Conservation (phyloP, 2,113 vertebrate species). For the Planiliza haematocheilus region DNA sequence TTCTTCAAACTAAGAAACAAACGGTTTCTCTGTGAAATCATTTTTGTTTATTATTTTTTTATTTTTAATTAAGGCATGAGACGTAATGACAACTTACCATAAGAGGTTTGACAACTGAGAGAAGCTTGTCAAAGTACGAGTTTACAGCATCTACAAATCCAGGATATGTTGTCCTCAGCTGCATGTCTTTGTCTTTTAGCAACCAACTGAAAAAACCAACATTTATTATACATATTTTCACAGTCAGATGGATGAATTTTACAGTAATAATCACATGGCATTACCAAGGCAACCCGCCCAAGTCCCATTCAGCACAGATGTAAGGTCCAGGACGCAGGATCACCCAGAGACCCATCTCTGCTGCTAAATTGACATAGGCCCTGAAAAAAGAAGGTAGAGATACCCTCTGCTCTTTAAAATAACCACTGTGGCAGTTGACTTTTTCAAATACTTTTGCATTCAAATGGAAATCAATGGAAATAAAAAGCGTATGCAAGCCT, state of each 20-base stretch:
- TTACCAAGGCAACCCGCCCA: slow-evolving; percentile 92
- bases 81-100: slow-evolving; percentile 81
- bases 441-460: background rate
- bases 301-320: slow-evolving; percentile 92
- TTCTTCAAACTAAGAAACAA: slow-evolving; percentile 64
- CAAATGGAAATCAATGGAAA: too few species aligned
- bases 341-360: slow-evolving; percentile 89
- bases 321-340: slow-evolving; percentile 95
- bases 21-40: background rate
- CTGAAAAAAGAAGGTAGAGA: slow-evolving; percentile 72
- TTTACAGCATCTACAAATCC: slow-evolving; percentile 88
- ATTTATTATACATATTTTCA: background rate
- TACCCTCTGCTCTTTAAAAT: background rate
- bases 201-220: slow-evolving; percentile 84
- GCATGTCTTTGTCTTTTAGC: slow-evolving; percentile 89
- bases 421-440: background rate
- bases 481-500: background rate
- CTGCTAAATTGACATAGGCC: slow-evolving; percentile 86
- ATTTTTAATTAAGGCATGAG: background rate
- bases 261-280: slow-evolving; percentile 14
- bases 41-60: background rate
- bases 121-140: slow-evolving; percentile 86
- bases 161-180: slow-evolving; percentile 88
- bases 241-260: background rate
- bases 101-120: slow-evolving; percentile 84